Base-by-base conservation (phyloP, 2,888 invertebrate species). In the Cataglyphis altisquamis region DNA sequence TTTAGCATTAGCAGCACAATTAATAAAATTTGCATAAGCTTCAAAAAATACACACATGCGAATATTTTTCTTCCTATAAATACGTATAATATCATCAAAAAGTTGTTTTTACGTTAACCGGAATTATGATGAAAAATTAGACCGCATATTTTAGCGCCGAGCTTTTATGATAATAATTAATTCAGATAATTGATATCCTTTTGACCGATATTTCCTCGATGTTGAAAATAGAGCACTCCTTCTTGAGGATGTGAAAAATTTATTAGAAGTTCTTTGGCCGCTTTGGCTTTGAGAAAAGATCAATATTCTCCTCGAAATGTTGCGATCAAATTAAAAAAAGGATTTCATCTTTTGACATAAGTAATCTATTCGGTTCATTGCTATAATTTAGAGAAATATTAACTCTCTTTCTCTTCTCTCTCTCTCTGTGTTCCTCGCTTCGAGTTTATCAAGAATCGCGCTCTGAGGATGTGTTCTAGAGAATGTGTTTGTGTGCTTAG, bases 361-460 rank as follows among this genome's bases (percentile, higher is more conserved):
- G 55, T 66, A 66, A 77, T 67, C 36, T 55, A 18, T 6, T 39
- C 18, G 29, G 39, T 73, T 70, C 57, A 73, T 81, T 32, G 41
- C 62, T 29, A 63, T 77, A 73, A 82, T 84, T 82, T 74, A 52
- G 18, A n/a, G 36, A 29, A 45, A 29, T 25, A 12, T n/a, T 25
- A 52, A 52, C 55, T 48, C 32, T 32, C 32, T 21, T 0, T 32
- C 32, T 32, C 6, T 6, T 32, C 32, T 32, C 32, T 32, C 32
- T 32, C 32, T 32, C 32, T 32, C 32, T 32, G 5, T 32, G 32
- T 82, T 85, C 85, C 74, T 60, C 72, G 66, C 60, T 75, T 57
- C 60, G 62, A 67, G 74, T 70, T 68, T 87, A 82, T 82, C 67
- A 39, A 62, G 83, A 88, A 84, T 85, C 82, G 82, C 83, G 82